Evolutionary conservation across 2,888 invertebrate genomes (phyloP), one percentile per base, ranked within the genome.

Genomic region (Andricus quercusramuli): DNA sequence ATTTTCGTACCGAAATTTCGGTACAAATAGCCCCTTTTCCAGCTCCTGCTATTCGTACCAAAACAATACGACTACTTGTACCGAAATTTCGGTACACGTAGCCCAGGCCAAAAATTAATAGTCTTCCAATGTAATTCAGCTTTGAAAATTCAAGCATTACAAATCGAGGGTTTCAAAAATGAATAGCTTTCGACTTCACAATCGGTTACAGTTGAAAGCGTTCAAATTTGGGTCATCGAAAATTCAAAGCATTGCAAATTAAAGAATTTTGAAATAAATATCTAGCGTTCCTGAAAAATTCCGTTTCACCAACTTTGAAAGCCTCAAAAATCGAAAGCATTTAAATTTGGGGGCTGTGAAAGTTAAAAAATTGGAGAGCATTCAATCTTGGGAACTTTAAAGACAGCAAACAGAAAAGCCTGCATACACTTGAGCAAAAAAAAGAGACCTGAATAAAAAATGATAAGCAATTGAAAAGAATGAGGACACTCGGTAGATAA

Each of bases 401-500:
- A 44, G 13, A 47, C 47, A 13, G 11, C 2, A 44, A 13, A 15
- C 11, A 15, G 13, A 11, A 44, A 44, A 11, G 13, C 11, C 3
- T 44, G 15, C 44, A 44, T 44, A 44, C 44, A 44, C 44, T 15
- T 44, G 3, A 44, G 44, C 2, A 44, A 44, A 44, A 25, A 70
- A 47, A 25, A 41, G 17, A 29, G 25, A 70, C 68, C 6, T 1
- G 29, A 47, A 25, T 25, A 47, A 47, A 47, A 70, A 70, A 47
- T 70, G 29, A 70, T 51, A 70, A 47, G 22, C 9, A 9, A 47
- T 70, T 51, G 25, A 29, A 47, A 70, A 47, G 20, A 70, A 70
- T 47, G 70, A 51, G 51, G 51, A 56, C n/a, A 51, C 47, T 47
- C 13, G n/a, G 51, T 20, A 20, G 32, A 74, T 32, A 32, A 51